Evolutionary conservation across 1,140 invertebrate genomes (phyloP).

Genomic region (Trichomalopsis sarcophagae): DNA sequence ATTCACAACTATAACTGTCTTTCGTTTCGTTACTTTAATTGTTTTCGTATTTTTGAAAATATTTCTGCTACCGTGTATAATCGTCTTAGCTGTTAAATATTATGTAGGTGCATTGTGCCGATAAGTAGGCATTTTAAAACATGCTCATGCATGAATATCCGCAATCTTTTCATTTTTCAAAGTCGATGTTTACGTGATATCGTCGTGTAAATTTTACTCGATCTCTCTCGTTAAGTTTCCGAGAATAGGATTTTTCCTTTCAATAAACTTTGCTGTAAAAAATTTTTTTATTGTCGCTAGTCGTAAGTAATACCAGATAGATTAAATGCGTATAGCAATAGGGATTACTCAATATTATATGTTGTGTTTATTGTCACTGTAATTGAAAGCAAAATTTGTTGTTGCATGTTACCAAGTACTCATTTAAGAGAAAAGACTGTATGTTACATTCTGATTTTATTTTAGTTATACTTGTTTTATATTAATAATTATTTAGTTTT

Average conservation of each 20-base stretch:
- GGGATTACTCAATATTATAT: background rate
- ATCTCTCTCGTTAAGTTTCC: too few relatives aligned
- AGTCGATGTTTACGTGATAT: too few relatives aligned
- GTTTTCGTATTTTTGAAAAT: background rate
- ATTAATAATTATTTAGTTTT: background rate
- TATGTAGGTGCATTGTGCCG: background rate
- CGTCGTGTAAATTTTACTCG: too few relatives aligned
- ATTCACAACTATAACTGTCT: background rate
- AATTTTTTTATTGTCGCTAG: background rate
- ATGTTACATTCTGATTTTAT: background rate
- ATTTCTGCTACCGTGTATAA: background rate
- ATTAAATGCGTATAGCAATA: background rate
- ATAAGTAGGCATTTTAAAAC: too few relatives aligned
- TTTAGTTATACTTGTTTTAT: background rate
- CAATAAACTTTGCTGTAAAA: background rate
- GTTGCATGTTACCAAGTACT: background rate
- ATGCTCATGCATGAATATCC: too few relatives aligned
- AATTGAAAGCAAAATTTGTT: background rate
- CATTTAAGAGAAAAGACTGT: constrained; percentile 20
- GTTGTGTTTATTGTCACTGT: background rate
- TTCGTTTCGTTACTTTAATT: background rate
- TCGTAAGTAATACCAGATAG: background rate
- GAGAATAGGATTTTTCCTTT: background rate
- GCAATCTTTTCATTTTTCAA: too few relatives aligned
- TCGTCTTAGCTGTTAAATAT: background rate